Conservation (phyloP, 2,113 vertebrate species). For the Hippoglossus stenolepis region DNA sequence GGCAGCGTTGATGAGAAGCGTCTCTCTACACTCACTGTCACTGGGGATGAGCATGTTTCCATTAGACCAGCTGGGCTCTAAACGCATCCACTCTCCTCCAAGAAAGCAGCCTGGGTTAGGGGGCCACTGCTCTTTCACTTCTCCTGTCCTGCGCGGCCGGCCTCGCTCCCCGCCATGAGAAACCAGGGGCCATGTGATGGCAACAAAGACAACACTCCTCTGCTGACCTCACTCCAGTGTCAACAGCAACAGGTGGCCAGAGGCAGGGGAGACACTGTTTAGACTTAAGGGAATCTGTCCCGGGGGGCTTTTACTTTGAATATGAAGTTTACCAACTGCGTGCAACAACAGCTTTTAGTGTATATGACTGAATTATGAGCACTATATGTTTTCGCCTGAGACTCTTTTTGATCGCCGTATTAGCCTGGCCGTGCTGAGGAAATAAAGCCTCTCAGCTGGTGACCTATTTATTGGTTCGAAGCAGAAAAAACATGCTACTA, state of each 20-base stretch:
- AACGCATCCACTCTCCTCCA: slow-evolving; percentile 46
- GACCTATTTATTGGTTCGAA: too few relatives aligned
- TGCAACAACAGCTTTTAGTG: too few relatives aligned
- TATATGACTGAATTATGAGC: too few relatives aligned
- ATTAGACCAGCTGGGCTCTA: slow-evolving; percentile 63
- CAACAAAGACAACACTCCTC: slow-evolving; percentile 47
- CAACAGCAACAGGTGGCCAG: slow-evolving; percentile 49
- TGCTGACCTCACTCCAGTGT: slow-evolving; percentile 33
- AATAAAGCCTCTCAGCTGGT: too few relatives aligned
- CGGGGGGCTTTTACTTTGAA: slow-evolving; percentile 6
- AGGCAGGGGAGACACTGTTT: slow-evolving; percentile 9
- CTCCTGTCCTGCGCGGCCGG: slow-evolving; percentile 4
- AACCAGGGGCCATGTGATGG: slow-evolving; percentile 37
- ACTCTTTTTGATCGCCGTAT: too few relatives aligned
- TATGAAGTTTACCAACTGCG: not conserved
- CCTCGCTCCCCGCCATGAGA: slow-evolving; percentile 14
- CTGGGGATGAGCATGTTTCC: slow-evolving; percentile 72
- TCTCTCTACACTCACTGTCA: slow-evolving; percentile 64
- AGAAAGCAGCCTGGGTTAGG: slow-evolving; percentile 37
- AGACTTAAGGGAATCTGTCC: slow-evolving; percentile 12
- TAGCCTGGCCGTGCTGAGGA: too few relatives aligned
- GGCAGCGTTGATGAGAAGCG: slow-evolving; percentile 50
- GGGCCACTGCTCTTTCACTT: slow-evolving; percentile 17
- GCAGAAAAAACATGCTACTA: too few relatives aligned
- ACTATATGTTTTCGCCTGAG: too few relatives aligned